Conservation (phyloP, 2,797 vertebrate species). For the Vipera latastei region DNA sequence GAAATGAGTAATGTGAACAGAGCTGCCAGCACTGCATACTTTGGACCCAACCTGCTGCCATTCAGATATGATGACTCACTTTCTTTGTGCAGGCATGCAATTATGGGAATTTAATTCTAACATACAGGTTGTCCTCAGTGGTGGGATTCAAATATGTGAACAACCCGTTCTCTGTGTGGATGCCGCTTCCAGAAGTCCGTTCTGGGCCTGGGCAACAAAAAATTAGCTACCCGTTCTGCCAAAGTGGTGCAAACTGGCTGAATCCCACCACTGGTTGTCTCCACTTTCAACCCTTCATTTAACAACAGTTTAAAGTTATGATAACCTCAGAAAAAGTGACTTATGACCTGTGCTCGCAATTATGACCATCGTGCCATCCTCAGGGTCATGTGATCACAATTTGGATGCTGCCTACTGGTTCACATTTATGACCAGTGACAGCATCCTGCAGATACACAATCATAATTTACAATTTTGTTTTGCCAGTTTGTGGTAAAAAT, state of each 20-base stretch:
- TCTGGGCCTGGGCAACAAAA: too few species aligned
- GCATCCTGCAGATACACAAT: background rate
- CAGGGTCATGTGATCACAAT: background rate
- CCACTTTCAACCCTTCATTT: background rate
- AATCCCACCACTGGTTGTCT: background rate
- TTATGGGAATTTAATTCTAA: background rate
- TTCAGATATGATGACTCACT: background rate
- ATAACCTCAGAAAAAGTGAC: background rate
- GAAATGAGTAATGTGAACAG: background rate
- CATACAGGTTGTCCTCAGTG: background rate
- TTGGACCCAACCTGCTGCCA: background rate
- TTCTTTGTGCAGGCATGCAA: background rate
- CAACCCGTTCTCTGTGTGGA: too few species aligned
- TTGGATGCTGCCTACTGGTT: background rate
- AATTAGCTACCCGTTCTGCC: too few species aligned
- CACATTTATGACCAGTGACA: background rate
- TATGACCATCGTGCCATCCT: rapidly evolving
- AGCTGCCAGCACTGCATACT: background rate
- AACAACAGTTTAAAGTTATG: background rate
- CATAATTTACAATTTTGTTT: background rate
- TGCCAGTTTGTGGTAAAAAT: background rate
- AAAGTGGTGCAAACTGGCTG: too few species aligned
- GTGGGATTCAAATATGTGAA: too few species aligned
- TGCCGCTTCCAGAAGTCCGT: too few species aligned
- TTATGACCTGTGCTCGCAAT: background rate